Conservation (phyloP, 2,113 vertebrate species). For the Calonectris borealis region DNA sequence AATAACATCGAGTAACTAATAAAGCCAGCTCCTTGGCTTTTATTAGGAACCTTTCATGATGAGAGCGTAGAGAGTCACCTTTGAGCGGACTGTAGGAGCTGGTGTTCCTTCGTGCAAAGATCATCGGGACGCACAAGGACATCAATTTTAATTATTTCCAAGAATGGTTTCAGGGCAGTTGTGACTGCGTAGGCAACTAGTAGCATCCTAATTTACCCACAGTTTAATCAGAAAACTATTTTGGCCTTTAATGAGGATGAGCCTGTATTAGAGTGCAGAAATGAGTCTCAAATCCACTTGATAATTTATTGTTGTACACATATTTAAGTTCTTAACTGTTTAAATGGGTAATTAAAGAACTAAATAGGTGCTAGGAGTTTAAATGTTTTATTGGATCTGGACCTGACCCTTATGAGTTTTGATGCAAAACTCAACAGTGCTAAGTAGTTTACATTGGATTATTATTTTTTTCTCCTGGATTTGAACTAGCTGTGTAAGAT, state of each 20-base stretch:
- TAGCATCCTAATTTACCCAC: conserved; percentile 5
- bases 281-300: background rate
- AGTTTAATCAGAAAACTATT: background rate
- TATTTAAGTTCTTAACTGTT: background rate
- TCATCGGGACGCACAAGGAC: background rate
- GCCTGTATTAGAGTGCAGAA: background rate
- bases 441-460: background rate
- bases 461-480: background rate
- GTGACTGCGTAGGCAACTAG: background rate
- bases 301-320: background rate
- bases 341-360: background rate
- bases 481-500: background rate
- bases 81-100: background rate
- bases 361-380: background rate
- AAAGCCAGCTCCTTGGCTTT: background rate
- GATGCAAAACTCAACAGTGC: background rate
- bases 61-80: background rate
- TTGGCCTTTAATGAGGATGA: background rate
- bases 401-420: background rate
- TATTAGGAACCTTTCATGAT: background rate
- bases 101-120: background rate
- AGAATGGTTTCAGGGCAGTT: background rate
- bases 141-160: conserved; percentile 16
- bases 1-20: background rate
- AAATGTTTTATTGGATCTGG: background rate